Conservation (phyloP, 2,797 vertebrate species). For the Hoplostethus atlanticus region DNA sequence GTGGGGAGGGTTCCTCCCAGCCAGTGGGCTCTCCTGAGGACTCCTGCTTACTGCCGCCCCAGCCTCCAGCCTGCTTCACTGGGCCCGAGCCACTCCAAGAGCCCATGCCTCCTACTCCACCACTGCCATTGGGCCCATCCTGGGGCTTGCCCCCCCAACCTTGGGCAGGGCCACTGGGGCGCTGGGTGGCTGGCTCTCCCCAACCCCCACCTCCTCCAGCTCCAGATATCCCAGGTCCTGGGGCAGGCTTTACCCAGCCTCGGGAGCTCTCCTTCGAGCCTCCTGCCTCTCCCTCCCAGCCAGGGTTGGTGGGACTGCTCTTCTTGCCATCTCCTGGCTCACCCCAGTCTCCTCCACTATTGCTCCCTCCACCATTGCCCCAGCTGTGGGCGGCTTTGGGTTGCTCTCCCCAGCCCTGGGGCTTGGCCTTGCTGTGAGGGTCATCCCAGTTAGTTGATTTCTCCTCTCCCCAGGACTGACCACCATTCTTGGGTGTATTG, state of each 20-base stretch:
- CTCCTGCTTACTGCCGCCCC: constrained; percentile 77
- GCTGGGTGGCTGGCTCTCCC: constrained; percentile 86
- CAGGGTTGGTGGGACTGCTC: constrained; percentile 82
- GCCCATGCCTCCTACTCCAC: constrained; percentile 73
- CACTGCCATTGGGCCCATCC: constrained; percentile 87
- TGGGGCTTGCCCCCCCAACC: constrained; percentile 88
- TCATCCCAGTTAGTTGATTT: constrained; percentile 92
- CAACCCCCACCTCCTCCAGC: constrained; percentile 84
- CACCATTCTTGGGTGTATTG: constrained; percentile 83
- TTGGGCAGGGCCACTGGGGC: constrained; percentile 89
- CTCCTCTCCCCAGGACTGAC: constrained; percentile 94
- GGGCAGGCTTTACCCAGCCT: constrained; percentile 79
- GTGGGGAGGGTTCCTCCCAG: constrained; percentile 97
- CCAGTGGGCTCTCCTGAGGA: constrained; percentile 85
- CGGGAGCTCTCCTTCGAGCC: constrained; percentile 90
- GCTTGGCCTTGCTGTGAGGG: constrained; percentile 87
- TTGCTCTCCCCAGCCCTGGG: constrained; percentile 93
- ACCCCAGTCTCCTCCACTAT: constrained; percentile 87
- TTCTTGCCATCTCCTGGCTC: constrained; percentile 94
- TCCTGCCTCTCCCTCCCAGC: constrained; percentile 91
- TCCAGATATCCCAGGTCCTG: constrained; percentile 80
- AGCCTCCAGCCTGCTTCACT: constrained; percentile 85
- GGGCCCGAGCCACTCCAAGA: constrained; percentile 88
- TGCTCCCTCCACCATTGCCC: constrained; percentile 86
- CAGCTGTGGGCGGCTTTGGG: constrained; percentile 92